These are phyloP conservation scores for Passerina amoena DNA, from an alignment of 2,113 vertebrate genomes.

Conservation along the genomic window DNA sequence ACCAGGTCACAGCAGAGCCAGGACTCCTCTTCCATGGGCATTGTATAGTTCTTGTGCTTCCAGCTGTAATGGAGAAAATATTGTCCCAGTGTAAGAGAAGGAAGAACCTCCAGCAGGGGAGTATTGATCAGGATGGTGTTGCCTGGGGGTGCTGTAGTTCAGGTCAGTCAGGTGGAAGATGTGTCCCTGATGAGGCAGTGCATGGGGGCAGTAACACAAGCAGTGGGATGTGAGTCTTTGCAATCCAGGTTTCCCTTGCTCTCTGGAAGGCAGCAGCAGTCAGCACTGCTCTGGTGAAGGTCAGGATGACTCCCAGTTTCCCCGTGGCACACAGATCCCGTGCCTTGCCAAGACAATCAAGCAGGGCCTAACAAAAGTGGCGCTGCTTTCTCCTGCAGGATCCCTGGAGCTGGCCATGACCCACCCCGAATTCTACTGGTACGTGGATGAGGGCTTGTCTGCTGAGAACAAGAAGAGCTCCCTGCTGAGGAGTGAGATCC, in stretches of 20 bases:
- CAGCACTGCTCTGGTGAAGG: not conserved
- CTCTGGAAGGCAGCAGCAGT: not conserved
- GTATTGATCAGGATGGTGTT: not conserved
- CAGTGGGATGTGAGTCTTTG: not conserved
- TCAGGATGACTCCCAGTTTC: not conserved
- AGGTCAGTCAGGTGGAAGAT: not conserved
- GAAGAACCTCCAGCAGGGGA: not conserved
- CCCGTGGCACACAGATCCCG: not conserved
- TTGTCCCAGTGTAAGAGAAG: not conserved
- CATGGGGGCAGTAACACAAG: not conserved
- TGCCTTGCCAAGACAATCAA: not conserved
- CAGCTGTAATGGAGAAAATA: not conserved
- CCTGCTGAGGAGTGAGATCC: conserved; percentile 91
- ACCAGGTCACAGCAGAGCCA: not conserved
- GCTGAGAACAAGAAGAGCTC: conserved; percentile 89
- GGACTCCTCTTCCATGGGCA: not conserved
- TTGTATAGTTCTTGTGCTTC: not conserved
- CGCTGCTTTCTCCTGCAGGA: conserved; percentile 65
- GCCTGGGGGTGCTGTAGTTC: not conserved
- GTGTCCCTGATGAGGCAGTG: not conserved
- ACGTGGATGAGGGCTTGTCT: conserved; percentile 91
- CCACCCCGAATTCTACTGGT: conserved; percentile 98
- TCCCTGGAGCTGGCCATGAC: conserved; percentile 95
- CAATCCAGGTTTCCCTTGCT: not conserved
- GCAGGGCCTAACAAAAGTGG: not conserved